Percentiles rank a stretch among this genome's conserved stretches.
Conservation (phyloP, 2,797 vertebrate species). For the Thripadectes ignobilis region DNA sequence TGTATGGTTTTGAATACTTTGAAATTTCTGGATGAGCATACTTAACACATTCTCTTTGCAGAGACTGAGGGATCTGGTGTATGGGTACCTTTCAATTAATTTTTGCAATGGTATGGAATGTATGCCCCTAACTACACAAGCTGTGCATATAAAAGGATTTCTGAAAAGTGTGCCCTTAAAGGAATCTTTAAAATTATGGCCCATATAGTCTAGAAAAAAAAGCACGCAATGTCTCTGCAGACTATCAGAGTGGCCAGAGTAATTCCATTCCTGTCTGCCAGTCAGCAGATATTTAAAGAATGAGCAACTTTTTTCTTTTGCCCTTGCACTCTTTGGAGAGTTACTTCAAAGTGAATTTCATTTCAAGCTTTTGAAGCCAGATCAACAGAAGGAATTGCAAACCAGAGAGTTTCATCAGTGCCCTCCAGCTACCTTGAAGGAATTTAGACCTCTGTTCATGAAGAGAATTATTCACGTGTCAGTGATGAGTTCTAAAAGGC, state of each 20-base stretch:
- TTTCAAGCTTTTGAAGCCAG: slow-evolving; percentile 79
- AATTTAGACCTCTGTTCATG: slow-evolving; percentile 14
- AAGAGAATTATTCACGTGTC: slow-evolving; percentile 37
- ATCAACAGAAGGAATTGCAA: slow-evolving; percentile 89
- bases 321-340: slow-evolving; percentile 15
- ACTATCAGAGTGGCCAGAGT: neutral
- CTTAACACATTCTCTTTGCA: neutral
- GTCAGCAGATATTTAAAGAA: slow-evolving; percentile 33
- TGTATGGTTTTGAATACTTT: neutral
- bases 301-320: neutral
- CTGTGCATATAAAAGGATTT: neutral
- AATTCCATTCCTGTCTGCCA: neutral
- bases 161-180: neutral
- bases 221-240: neutral
- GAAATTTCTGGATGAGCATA: neutral
- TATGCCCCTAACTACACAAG: neutral
- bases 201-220: neutral
- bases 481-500: neutral
- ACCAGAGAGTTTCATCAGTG: slow-evolving; percentile 85
- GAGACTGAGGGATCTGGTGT: neutral
- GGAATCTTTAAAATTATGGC: neutral
- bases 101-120: neutral
- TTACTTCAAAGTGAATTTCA: slow-evolving; percentile 70
- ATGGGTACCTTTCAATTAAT: neutral
- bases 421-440: slow-evolving; percentile 86